These are phyloP conservation scores for Sebastes oblongus DNA, from an alignment of 2,797 vertebrate genomes.

Conservation along the genomic window DNA sequence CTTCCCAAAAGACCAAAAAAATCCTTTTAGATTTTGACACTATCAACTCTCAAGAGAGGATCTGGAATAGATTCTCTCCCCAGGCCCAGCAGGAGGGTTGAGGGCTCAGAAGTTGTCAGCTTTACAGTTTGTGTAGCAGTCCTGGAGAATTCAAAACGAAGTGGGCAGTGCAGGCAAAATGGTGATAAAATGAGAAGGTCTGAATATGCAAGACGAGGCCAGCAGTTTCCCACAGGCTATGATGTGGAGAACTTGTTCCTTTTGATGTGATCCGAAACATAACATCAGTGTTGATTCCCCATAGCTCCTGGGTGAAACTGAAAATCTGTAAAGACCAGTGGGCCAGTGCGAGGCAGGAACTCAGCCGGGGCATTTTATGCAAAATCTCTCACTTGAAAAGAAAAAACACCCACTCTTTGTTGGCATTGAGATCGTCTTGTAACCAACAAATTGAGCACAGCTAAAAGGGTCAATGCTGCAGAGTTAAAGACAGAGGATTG, in stretches of 20 bases:
- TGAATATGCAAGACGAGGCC: conserved; percentile 13
- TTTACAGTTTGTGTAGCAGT: not conserved
- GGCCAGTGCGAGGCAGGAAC: conserved; percentile 35
- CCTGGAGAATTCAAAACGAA: conserved; percentile 38
- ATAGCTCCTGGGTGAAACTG: conserved; percentile 38
- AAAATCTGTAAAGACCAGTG: conserved; percentile 49
- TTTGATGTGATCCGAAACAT: conserved; percentile 64
- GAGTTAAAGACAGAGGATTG: conserved; percentile 39
- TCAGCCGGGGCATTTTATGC: conserved; percentile 36
- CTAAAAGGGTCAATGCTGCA: conserved; percentile 58
- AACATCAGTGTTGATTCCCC: conserved; percentile 20
- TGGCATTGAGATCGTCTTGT: conserved; percentile 45
- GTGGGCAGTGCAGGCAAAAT: conserved; percentile 39
- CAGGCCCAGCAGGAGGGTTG: not conserved
- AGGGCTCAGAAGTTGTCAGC: not conserved
- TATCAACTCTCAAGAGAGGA: not conserved
- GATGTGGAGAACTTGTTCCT: conserved; percentile 17
- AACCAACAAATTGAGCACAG: conserved; percentile 58
- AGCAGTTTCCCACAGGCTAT: conserved; percentile 15
- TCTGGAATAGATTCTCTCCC: not conserved
- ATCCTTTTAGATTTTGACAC: not conserved
- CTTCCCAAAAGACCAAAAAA: not conserved
- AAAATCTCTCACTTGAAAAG: conserved; percentile 62
- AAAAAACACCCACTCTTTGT: conserved; percentile 67
- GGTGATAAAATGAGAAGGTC: conserved; percentile 38